Base-by-base conservation (phyloP, 2,113 vertebrate species). In the Peromyscus californicus region DNA sequence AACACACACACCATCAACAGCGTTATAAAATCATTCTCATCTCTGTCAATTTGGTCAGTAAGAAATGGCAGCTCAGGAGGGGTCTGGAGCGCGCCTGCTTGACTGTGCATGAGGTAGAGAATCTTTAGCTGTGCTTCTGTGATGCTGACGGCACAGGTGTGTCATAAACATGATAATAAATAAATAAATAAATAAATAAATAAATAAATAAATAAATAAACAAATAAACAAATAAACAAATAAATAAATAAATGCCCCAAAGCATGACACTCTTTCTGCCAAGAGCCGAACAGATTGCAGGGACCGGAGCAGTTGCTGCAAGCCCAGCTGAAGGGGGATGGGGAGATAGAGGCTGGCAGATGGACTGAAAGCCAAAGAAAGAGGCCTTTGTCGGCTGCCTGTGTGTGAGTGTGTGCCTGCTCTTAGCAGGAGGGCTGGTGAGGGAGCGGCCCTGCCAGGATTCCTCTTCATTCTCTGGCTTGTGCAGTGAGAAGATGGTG, bases 351-450 rank as follows among this genome's bases (percentile, higher is more conserved):
- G 45, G 2, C 48, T 33, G 17, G 84, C 95, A 80, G 90, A 93
- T 89, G 92, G 94, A 51, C 72, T 12, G 3, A 19, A 54, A 94
- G 33, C 69, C 33, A 61, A 80, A 96, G 45, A 96, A 90, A 95
- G 90, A 57, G 75, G 89, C 0, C 74, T 95, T 94, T 98, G 95
- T 92, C 54, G 94, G 45, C 1, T 2, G 3, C 11, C 69, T 67
- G 57, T 69, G 85, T 33, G 84, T 51, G 83, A 8, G 84, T 12
- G 51, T 8, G 10, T 0, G 19, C 8, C 1, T 11, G 42, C 0
- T 75, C 87, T 75, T 39, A 42, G 51, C 87, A n/a, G 86, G 86
- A 89, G 69, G 86, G 51, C 67, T 89, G 67, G 36, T 39, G 36
- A 89, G 86, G 48, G 86, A 89, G 86, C 51, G 1, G 22, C 69